Evolutionary conservation across 2,888 invertebrate genomes (phyloP), one percentile per base, ranked within the genome.

Genomic region (Eupithecia subumbrata): DNA sequence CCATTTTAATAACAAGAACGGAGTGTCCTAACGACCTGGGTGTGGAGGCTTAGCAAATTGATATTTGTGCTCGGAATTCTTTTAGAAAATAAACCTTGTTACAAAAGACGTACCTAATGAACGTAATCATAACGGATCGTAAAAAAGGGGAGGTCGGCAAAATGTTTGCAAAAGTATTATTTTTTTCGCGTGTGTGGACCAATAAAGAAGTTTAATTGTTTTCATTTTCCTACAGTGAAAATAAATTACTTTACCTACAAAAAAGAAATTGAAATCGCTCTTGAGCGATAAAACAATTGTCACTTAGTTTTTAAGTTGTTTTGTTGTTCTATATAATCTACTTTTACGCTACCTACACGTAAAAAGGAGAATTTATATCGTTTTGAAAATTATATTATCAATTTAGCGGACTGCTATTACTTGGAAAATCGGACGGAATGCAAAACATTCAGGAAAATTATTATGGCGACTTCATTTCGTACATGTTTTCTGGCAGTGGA

Each of bases 11-110:
- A 37, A 67, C 12, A 9, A 43, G 5, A 14, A 5, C 16, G 67
- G 67, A 25, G 22, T 78, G 78, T 86, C 88, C 87, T 92, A 92
- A 92, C 90, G 92, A 92, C 86, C 40, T 76, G 80, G 81, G 91
- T 66, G 40, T n/a, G 91, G 90, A 83, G 91, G 88, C 79, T 76
- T 73, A 43, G 12, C 86, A 86, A 83, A 88, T 81, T 78, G 72
- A 74, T 78, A 78, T 70, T 76, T 64, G 14, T 72, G 73, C 75
- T 56, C 16, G 77, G 76, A 75, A 75, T 75, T 71, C 78, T 69
- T 74, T 82, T 78, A 77, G 71, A 74, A 73, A 74, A 66, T 77
- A 71, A 73, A 71, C 75, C 68, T 71, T 60, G 64, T 79, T 71
- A 52, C 73, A 69, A 75, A 81, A 78, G 74, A 72, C 71, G 66